Percentiles rank a stretch among this genome's conserved stretches.
phyloP scores from a whole-genome alignment of 1,140 invertebrate species.

The Zaprionus ornatus region DNA sequence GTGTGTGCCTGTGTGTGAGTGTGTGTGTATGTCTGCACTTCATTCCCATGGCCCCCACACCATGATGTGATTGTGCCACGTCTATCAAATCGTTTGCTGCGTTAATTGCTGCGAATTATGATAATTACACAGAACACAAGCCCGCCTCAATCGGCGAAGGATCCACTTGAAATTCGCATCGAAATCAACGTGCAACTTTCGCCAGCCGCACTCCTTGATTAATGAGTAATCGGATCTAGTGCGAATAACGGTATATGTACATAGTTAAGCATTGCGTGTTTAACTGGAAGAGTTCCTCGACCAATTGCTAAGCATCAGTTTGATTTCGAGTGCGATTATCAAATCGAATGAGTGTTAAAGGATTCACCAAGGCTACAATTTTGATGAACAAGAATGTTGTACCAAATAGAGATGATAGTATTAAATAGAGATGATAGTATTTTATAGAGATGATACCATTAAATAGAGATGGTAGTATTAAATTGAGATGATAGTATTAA shows the following conservation, averaged over 20 bases:
- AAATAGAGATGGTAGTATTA: too few species aligned
- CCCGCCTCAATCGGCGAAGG: neutral
- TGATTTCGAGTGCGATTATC: neutral
- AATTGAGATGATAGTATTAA: too few species aligned
- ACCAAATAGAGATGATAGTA: too few species aligned
- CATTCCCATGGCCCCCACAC: neutral
- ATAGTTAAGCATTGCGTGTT: neutral
- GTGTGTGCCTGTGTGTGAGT: neutral
- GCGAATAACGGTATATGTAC: neutral
- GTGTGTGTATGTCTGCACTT: neutral
- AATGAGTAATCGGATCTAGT: neutral
- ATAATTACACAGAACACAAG: conserved; percentile 15
- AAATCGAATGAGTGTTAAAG: neutral
- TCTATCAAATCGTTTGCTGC: conserved; percentile 27
- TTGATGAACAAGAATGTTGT: too few species aligned
- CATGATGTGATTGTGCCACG: neutral
- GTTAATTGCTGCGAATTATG: conserved; percentile 39
- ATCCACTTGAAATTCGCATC: neutral
- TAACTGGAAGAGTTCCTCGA: neutral
- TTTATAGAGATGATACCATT: too few species aligned
- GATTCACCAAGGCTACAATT: too few species aligned
- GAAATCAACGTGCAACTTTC: neutral
- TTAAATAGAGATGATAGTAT: too few species aligned
- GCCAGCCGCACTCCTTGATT: neutral
- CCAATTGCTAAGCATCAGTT: neutral